Evolutionary conservation across 2,888 invertebrate species (phyloP).

Genomic region (Habroteleia sp.): DNA sequence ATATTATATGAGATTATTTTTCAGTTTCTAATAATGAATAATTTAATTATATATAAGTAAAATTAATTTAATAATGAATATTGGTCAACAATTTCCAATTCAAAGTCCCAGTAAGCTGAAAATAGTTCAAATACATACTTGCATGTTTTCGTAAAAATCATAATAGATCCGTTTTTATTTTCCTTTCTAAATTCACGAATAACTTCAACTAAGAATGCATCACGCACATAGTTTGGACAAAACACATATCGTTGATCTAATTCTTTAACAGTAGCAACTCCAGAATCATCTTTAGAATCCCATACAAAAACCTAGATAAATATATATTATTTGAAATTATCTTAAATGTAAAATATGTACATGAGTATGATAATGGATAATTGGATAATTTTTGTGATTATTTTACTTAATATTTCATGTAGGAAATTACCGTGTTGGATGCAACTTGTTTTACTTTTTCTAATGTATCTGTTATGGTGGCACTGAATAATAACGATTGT

Average conservation of each 20-base stretch:
- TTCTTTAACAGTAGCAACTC: constrained; percentile 91
- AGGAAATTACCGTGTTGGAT: constrained; percentile 83
- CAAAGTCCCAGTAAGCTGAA: too few species aligned
- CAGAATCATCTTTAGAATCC: constrained; percentile 84
- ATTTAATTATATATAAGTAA: too few species aligned
- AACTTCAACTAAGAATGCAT: constrained; percentile 94
- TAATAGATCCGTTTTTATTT: constrained; percentile 90
- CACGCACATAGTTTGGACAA: constrained; percentile 94
- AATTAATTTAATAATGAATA: too few species aligned
- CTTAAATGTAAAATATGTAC: too few species aligned
- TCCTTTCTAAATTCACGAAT: constrained; percentile 88
- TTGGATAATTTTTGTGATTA: too few species aligned
- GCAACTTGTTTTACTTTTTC: constrained; percentile 86
- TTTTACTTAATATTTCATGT: too few species aligned
- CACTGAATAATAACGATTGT: constrained; percentile 96
- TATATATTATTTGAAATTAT: too few species aligned
- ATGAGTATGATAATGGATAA: too few species aligned
- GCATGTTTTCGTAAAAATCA: constrained; percentile 98
- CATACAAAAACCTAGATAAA: constrained; percentile 77
- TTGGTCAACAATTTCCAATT: too few species aligned
- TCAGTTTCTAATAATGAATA: too few species aligned
- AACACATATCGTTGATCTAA: constrained; percentile 95
- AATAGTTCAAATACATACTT: too few species aligned
- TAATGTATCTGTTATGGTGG: constrained; percentile 94
- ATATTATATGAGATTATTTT: too few species aligned